Conservation (phyloP, 1,140 invertebrate genomes). For the Drosophila kepulauana region DNA sequence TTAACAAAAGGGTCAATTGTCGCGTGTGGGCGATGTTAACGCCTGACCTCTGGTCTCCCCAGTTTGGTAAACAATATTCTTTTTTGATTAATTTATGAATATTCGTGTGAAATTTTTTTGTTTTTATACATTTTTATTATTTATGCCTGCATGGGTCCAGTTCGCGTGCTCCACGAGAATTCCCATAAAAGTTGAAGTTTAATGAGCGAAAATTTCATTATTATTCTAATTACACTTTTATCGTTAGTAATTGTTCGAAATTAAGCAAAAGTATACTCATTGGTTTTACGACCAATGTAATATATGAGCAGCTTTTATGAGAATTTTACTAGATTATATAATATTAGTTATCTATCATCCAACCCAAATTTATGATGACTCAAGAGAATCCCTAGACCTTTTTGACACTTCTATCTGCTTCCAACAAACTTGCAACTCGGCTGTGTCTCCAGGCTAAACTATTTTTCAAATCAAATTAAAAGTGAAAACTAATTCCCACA, state of each 20-base stretch:
- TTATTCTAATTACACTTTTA: constrained; percentile 66
- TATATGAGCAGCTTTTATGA: constrained; percentile 47
- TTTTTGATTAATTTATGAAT: constrained; percentile 81
- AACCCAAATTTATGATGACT: background rate
- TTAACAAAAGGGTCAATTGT: constrained; percentile 83
- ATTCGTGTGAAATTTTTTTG: constrained; percentile 69
- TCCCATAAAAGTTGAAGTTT: constrained; percentile 62
- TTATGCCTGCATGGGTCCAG: constrained; percentile 55
- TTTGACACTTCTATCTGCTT: constrained; percentile 9
- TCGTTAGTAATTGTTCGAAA: constrained; percentile 56
- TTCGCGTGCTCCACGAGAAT: constrained; percentile 51
- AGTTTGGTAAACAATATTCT: constrained; percentile 64
- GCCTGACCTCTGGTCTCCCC: constrained; percentile 16
- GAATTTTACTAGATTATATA: no score
- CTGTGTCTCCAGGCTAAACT: constrained; percentile 32
- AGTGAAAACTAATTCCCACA: constrained; percentile 49
- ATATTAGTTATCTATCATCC: no score
- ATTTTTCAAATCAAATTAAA: constrained; percentile 72
- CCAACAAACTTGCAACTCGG: background rate
- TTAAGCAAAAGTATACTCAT: constrained; percentile 34
- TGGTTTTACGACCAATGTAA: constrained; percentile 31
- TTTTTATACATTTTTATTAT: constrained; percentile 45
- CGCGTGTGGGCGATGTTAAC: constrained; percentile 61
- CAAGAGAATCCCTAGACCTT: background rate
- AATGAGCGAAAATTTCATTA: constrained; percentile 62